Base-by-base conservation (phyloP, 2,797 vertebrate genomes). In the Podarcis lilfordi region DNA sequence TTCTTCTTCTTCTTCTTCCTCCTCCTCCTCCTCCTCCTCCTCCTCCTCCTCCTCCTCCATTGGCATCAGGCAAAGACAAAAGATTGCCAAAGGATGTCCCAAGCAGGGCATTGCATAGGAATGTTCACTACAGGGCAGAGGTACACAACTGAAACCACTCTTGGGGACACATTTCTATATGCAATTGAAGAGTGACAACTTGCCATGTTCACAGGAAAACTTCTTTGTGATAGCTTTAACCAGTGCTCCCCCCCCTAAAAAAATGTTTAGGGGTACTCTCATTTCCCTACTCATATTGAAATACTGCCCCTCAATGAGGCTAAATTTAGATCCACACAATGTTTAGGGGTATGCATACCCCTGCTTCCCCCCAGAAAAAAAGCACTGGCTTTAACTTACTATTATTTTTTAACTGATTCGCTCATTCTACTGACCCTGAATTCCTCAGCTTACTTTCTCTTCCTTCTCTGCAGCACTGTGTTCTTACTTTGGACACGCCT, bases 171-270 rank as follows among this genome's bases (percentile, higher is more conserved):
- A 11, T 32, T 13, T 72, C 19, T 72, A 32, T 32, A 32, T 72
- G n/a, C 35, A 74, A 37, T 21, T 32, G 13, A 35, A 74, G 32
- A 8, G 71, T 37, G 32, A 25, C 40, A 77, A 77, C 27, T 45
- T 25, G 4, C 40, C 45, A 75, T 13, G n/a, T n/a, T 50, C 27
- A 29, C 1, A 4, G 29, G 27, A n/a, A 69, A 69, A 13, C 27
- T 29, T n/a, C 11, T 69, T 69, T 69, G 68, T 69, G 9, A 8
- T 9, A 69, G 27, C 29, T 69, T 69, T 11, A 66, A 23, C 19
- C 64, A 66, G 27, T 69, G 68, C 10, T n/a, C 13, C 1, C 1
- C 1, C 1, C 1, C 10, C 45, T 3, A 0, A 11, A 3, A 50
- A 45, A 50, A 50, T 50, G 45, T 50, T 50, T 50, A 50, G 45